A percentile compares a stretch with the other conserved stretches of the same genome.
Evolutionary conservation across 53 echinoderm and acorn worm species (phyloP).

Genomic region (Astropecten irregularis): DNA sequence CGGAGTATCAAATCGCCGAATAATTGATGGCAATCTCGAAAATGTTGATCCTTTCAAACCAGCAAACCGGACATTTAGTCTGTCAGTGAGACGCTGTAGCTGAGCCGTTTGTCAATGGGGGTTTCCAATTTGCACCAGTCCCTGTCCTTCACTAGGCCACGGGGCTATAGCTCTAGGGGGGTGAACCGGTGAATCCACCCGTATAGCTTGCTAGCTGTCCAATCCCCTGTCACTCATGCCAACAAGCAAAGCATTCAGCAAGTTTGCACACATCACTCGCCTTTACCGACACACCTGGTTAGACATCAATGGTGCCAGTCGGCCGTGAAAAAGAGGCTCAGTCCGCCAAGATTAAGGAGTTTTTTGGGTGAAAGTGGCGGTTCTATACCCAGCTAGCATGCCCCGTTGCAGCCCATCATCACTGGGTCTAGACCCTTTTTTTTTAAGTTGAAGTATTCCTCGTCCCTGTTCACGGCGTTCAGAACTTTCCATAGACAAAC

Average conservation of each 20-base stretch:
- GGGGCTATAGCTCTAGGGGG: too few relatives aligned
- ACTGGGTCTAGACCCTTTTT: too few relatives aligned
- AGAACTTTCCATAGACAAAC: too few relatives aligned
- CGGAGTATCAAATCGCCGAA: too few relatives aligned
- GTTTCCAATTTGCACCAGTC: constrained; percentile 20
- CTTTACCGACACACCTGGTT: constrained; percentile 52
- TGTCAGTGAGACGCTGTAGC: background rate
- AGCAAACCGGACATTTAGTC: background rate
- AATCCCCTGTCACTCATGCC: constrained; percentile 42
- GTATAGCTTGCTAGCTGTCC: too few relatives aligned
- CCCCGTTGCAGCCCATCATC: background rate
- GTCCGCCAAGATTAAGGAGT: constrained; percentile 36
- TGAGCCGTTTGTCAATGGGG: constrained; percentile 20
- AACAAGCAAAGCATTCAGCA: constrained; percentile 7
- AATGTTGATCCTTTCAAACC: too few relatives aligned
- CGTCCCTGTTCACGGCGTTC: too few relatives aligned
- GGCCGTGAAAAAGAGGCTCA: constrained; percentile 33
- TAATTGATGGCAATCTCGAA: too few relatives aligned
- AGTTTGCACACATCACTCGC: constrained; percentile 44
- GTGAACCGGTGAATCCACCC: constrained; percentile 20
- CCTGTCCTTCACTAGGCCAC: constrained; percentile 18
- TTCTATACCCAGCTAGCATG: background rate
- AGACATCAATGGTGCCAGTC: constrained; percentile 8
- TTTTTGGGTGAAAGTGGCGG: background rate
- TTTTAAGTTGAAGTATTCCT: too few relatives aligned